Conservation (phyloP, 2,888 invertebrate genomes). For the Pristionchus exspectatus region DNA sequence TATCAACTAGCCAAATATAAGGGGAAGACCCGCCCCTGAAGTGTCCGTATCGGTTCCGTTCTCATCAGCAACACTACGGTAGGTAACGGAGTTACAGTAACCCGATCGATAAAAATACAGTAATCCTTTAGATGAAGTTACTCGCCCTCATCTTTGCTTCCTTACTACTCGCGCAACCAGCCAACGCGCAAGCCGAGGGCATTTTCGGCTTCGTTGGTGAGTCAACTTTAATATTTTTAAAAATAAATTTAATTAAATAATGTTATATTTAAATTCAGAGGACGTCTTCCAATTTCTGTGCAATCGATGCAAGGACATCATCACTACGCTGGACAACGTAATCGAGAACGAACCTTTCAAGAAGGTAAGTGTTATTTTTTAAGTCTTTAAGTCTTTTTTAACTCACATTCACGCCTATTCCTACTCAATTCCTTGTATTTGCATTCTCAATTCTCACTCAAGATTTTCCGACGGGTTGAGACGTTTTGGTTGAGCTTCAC, state of each 20-base stretch:
- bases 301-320: conserved; percentile 53
- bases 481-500: background rate
- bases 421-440: background rate
- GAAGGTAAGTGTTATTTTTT: conserved; percentile 52
- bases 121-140: conserved; percentile 17
- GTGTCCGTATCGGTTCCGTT: background rate
- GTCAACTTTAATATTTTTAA: background rate
- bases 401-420: no score
- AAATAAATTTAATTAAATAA: background rate
- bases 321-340: conserved; percentile 33
- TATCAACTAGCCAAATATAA: conserved; percentile 37
- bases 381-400: background rate
- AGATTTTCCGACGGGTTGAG: no score
- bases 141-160: background rate
- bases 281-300: conserved; percentile 54
- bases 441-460: background rate
- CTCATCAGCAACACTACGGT: conserved; percentile 1
- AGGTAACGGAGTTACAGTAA: background rate
- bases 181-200: background rate
- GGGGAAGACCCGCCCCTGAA: background rate
- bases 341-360: conserved; percentile 53
- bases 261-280: conserved; percentile 8
- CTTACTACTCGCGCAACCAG: background rate
- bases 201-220: conserved; percentile 45
- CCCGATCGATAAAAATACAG: background rate